Conservation (phyloP, 2,113 vertebrate genomes). For the Gopherus evgoodei region DNA sequence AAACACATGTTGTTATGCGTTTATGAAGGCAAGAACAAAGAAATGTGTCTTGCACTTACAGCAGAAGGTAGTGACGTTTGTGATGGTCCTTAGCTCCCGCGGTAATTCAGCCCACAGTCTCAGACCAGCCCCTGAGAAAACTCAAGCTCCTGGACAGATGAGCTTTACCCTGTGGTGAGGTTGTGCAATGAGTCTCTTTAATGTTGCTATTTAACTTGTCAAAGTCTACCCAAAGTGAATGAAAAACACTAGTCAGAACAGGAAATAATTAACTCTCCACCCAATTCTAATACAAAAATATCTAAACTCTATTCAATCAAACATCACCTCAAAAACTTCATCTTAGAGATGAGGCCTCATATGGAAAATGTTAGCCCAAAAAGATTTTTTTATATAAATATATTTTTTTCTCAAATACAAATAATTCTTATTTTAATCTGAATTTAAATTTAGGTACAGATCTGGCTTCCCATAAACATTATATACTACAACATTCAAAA, state of each 20-base stretch:
- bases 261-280: background rate
- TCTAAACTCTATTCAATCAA: background rate
- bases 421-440: background rate
- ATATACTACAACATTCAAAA: background rate
- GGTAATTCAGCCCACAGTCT: fast-evolving
- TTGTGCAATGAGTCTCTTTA: background rate
- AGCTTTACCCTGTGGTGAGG: background rate
- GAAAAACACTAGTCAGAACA: background rate
- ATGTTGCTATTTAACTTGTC: background rate
- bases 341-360: background rate
- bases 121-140: background rate
- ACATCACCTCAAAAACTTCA: background rate
- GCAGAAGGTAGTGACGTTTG: fast-evolving
- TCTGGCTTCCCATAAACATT: background rate
- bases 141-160: background rate
- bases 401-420: background rate
- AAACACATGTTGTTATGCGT: fast-evolving
- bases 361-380: fast-evolving
- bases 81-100: background rate
- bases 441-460: constrained; percentile 1
- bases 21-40: background rate
- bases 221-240: background rate
- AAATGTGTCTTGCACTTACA: background rate
- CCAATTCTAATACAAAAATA: background rate
- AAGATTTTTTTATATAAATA: background rate